Evolutionary conservation across 2,113 vertebrate species (phyloP).

Genomic region (Varanus komodoensis): DNA sequence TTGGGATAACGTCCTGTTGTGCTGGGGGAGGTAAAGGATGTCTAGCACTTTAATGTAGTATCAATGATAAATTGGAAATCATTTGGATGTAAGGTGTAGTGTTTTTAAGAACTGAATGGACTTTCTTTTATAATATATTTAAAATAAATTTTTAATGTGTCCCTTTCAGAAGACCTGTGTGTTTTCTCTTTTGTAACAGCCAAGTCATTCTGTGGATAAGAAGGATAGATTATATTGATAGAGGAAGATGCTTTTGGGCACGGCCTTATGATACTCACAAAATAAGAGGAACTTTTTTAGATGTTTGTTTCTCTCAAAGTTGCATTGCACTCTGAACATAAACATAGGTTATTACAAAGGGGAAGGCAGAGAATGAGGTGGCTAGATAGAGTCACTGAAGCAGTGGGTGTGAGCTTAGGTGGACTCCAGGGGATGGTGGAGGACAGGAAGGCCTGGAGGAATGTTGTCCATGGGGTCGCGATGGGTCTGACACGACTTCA

Average conservation of each 20-base stretch:
- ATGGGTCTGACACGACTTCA: too few species aligned
- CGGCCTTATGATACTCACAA: too few species aligned
- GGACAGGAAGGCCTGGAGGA: too few species aligned
- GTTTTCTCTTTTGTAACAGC: slow-evolving; percentile 34
- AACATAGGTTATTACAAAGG: too few species aligned
- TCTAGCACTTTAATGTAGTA: slow-evolving; percentile 76
- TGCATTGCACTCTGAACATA: neutral
- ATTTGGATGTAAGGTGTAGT: slow-evolving; percentile 66
- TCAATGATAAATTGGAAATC: slow-evolving; percentile 65
- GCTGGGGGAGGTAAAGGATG: slow-evolving; percentile 60
- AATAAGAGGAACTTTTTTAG: neutral
- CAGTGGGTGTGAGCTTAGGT: too few species aligned
- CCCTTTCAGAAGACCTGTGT: slow-evolving; percentile 65
- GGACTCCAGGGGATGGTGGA: too few species aligned
- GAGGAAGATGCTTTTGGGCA: neutral
- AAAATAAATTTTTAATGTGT: slow-evolving; percentile 77
- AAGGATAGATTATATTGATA: neutral
- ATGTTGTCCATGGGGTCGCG: too few species aligned
- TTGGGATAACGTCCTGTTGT: slow-evolving; percentile 69
- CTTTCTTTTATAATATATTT: slow-evolving; percentile 75
- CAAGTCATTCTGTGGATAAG: neutral
- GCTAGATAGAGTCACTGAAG: too few species aligned
- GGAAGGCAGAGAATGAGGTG: too few species aligned
- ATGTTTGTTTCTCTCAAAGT: neutral
- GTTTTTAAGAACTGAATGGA: slow-evolving; percentile 72